phyloP scores from a whole-genome alignment of 2,797 vertebrate genomes.

The Acanthornis magna region DNA sequence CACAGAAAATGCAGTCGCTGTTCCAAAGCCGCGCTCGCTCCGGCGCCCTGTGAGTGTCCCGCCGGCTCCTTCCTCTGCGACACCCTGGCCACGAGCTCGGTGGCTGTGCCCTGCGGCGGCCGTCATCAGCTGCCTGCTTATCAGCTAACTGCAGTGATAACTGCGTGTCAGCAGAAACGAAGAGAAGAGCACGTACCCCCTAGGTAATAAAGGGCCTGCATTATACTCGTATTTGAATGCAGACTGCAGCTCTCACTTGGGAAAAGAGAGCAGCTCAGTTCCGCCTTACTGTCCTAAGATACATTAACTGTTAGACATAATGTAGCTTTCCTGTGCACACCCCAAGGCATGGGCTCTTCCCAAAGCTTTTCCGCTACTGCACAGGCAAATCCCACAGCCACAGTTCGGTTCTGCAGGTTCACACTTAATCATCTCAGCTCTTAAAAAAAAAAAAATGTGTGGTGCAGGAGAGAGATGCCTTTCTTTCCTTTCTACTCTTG shows the following conservation, averaged over 20 bases:
- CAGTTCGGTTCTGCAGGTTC: not conserved
- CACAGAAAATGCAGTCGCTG: fast-evolving
- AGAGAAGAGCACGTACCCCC: fast-evolving
- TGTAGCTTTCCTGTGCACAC: fast-evolving
- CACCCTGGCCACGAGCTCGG: no score
- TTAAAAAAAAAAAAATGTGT: fast-evolving
- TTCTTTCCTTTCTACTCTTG: not conserved
- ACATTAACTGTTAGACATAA: not conserved
- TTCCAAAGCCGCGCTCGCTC: not conserved
- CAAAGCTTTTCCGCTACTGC: not conserved
- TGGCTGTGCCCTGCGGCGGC: not conserved
- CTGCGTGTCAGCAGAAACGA: not conserved
- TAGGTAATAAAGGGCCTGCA: not conserved
- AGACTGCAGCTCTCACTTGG: not conserved
- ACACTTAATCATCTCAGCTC: not conserved
- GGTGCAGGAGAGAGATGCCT: not conserved
- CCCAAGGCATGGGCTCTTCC: not conserved
- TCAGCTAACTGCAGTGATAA: not conserved
- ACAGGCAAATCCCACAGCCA: not conserved
- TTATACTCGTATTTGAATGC: no score
- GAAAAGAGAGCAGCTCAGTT: not conserved
- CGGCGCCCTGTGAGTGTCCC: fast-evolving
- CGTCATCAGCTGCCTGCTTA: fast-evolving
- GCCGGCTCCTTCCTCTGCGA: no score
- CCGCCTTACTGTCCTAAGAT: not conserved